phyloP scores from a whole-genome alignment of 2,888 invertebrate genomes.

The Aproaerema taeniolella region DNA sequence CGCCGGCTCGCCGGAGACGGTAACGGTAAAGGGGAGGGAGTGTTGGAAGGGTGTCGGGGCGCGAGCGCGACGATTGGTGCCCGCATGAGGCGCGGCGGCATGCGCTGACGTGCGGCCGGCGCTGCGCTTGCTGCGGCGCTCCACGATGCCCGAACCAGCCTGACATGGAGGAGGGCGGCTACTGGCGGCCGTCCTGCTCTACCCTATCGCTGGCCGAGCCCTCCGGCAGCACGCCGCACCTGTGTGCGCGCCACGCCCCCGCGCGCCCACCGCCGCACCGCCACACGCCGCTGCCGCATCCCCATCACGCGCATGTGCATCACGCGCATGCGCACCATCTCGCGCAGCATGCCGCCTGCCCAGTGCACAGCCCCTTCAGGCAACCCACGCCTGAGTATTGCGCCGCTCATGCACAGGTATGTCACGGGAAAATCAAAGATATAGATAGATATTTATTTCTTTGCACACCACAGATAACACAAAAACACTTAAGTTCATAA shows the following conservation, averaged over 20 bases:
- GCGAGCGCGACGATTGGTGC: slow-evolving; percentile 74
- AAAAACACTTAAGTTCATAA: no score
- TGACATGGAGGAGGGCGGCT: slow-evolving; percentile 74
- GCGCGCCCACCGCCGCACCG: slow-evolving; percentile 53
- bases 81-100: slow-evolving; percentile 74
- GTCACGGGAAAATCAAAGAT: no score
- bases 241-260: slow-evolving; percentile 67
- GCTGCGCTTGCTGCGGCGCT: slow-evolving; percentile 75
- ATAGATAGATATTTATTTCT: background rate
- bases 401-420: slow-evolving; percentile 69
- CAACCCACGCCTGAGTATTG: slow-evolving; percentile 75
- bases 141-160: slow-evolving; percentile 63
- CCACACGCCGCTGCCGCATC: slow-evolving; percentile 59
- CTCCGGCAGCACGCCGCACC: slow-evolving; percentile 65
- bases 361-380: slow-evolving; percentile 86
- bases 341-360: slow-evolving; percentile 78
- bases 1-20: slow-evolving; percentile 57
- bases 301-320: slow-evolving; percentile 51
- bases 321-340: slow-evolving; percentile 64
- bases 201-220: slow-evolving; percentile 70
- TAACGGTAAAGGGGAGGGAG: slow-evolving; percentile 40
- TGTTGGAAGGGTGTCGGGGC: slow-evolving; percentile 73
- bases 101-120: slow-evolving; percentile 73
- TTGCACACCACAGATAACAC: background rate
- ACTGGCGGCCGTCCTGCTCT: slow-evolving; percentile 73